phyloP scores from a whole-genome alignment of 2,888 invertebrate genomes.

The Netelia inedita region DNA sequence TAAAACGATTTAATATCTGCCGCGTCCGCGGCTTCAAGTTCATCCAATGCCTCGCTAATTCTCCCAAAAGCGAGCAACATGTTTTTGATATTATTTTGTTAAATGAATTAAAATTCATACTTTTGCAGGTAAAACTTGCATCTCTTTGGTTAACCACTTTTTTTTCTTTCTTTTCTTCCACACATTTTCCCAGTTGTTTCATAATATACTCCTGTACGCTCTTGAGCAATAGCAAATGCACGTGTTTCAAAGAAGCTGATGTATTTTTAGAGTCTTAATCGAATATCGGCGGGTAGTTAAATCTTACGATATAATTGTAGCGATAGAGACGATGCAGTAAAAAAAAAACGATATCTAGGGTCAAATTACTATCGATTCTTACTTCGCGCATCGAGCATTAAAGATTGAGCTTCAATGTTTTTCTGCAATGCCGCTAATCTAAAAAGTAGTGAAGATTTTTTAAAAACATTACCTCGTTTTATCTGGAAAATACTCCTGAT shows the following conservation, averaged over 20 bases:
- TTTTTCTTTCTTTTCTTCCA: slow-evolving; percentile 54
- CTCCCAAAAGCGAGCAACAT: slow-evolving; percentile 66
- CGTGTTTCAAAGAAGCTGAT: slow-evolving; percentile 3
- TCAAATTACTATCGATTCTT: slow-evolving; percentile 23
- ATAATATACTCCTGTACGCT: too few relatives aligned
- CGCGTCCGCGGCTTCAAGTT: slow-evolving; percentile 37
- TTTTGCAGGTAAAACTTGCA: slow-evolving; percentile 77
- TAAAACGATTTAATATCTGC: slow-evolving; percentile 38
- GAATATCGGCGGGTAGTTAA: neutral
- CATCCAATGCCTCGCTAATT: slow-evolving; percentile 40
- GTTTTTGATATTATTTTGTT: slow-evolving; percentile 83
- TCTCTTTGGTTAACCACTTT: slow-evolving; percentile 55
- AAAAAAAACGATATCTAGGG: slow-evolving; percentile 32
- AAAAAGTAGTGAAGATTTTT: slow-evolving; percentile 36
- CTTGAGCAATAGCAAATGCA: slow-evolving; percentile 1
- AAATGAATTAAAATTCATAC: slow-evolving; percentile 81
- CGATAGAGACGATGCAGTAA: slow-evolving; percentile 3
- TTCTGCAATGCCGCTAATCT: slow-evolving; percentile 21
- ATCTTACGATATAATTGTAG: neutral
- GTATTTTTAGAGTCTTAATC: neutral
- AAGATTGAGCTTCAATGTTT: slow-evolving; percentile 37
- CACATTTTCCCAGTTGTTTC: neutral
- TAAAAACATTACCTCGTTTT: slow-evolving; percentile 74
- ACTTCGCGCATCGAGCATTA: slow-evolving; percentile 29
- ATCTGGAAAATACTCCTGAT: slow-evolving; percentile 75